phyloP scores from a whole-genome alignment of 2,888 invertebrate genomes.

The Drosophila atroscutellata region DNA sequence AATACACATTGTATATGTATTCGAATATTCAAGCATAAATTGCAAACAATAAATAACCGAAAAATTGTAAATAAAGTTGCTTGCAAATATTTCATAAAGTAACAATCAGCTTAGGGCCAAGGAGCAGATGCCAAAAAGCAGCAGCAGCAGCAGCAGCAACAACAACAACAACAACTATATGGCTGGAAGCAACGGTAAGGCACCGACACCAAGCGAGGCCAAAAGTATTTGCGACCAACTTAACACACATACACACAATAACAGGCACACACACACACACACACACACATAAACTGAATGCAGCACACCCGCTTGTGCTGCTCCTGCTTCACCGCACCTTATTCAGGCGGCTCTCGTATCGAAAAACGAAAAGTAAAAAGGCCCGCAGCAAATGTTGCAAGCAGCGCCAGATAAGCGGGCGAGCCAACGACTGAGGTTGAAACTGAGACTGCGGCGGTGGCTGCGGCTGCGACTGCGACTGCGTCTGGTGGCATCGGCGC shows the following conservation, averaged over 20 bases:
- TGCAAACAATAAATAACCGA: constrained; percentile 82
- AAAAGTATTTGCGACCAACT: constrained; percentile 77
- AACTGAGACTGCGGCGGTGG: constrained; percentile 30
- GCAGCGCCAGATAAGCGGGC: constrained; percentile 78
- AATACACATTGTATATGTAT: constrained; percentile 25
- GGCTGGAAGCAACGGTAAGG: constrained; percentile 73
- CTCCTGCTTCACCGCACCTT: constrained; percentile 38
- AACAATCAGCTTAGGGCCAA: constrained; percentile 80
- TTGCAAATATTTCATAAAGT: constrained; percentile 81
- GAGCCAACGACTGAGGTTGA: constrained; percentile 60
- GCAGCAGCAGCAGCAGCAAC: constrained; percentile 31
- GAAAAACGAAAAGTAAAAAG: constrained; percentile 78
- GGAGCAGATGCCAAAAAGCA: constrained; percentile 76
- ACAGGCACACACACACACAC: constrained; percentile 23
- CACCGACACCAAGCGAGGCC: constrained; percentile 80
- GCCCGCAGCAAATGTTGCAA: constrained; percentile 78
- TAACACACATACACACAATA: constrained; percentile 58
- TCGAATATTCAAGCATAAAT: constrained; percentile 74
- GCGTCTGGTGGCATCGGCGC: constrained; percentile 43
- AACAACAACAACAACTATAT: constrained; percentile 29
- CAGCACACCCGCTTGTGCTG: constrained; percentile 46
- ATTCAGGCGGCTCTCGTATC: constrained; percentile 67
- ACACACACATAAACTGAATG: constrained; percentile 31
- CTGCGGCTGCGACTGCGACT: constrained; percentile 34
- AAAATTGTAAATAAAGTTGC: constrained; percentile 82